Conservation (phyloP, 2,797 vertebrate species). For the Parauchenoglanis punctatus region DNA sequence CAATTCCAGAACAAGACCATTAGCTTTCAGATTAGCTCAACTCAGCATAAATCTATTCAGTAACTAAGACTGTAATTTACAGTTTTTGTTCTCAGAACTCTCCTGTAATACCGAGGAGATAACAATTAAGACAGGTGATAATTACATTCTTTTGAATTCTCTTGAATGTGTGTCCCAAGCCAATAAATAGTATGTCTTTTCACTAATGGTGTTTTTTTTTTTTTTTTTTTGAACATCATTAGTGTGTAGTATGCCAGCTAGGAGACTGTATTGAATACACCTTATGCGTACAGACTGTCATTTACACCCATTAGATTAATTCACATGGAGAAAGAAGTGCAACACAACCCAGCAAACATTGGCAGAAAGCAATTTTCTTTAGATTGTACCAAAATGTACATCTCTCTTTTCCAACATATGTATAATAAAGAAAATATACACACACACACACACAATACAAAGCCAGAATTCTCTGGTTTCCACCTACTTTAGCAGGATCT, state of each 20-base stretch:
- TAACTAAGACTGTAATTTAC: neutral
- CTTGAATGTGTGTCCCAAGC: neutral
- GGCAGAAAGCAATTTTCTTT: neutral
- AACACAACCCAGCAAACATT: neutral
- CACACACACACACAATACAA: neutral
- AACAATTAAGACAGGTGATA: neutral
- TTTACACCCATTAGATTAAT: neutral
- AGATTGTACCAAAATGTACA: neutral
- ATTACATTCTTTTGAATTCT: neutral
- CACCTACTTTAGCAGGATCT: conserved; percentile 8
- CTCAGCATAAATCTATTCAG: conserved; percentile 1
- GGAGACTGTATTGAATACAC: neutral
- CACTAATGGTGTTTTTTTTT: neutral
- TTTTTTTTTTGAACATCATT: too few species aligned
- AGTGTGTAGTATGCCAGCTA: neutral
- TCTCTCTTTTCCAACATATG: neutral
- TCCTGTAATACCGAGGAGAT: neutral
- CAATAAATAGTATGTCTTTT: neutral
- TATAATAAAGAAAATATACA: neutral
- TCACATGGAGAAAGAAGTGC: neutral
- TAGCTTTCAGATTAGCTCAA: neutral
- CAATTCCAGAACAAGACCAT: neutral
- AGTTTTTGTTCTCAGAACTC: neutral
- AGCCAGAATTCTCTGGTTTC: neutral
- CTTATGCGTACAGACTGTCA: neutral